A percentile compares a stretch with the other conserved stretches of the same genome.
Conservation (phyloP, 2,888 invertebrate genomes). For the Panzeria rudis region DNA sequence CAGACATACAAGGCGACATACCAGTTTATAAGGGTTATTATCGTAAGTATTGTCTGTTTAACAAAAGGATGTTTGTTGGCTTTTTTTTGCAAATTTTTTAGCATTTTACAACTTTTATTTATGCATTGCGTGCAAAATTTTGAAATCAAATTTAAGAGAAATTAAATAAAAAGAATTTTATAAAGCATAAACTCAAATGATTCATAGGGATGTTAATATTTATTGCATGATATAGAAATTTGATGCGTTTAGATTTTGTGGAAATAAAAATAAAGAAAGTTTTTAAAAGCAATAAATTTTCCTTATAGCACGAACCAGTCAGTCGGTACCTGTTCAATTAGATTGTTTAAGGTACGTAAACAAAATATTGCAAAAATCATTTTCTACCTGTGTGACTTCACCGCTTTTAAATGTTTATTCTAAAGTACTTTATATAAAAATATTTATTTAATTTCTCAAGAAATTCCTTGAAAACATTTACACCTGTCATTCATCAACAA, state of each 20-base stretch:
- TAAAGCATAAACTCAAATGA: neutral
- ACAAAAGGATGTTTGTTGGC: constrained; percentile 59
- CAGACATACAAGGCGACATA: constrained; percentile 7
- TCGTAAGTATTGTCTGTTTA: constrained; percentile 40
- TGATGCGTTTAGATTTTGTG: neutral
- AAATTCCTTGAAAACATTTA: neutral
- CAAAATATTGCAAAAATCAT: too few relatives aligned
- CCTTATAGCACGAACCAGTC: neutral
- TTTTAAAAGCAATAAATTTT: neutral
- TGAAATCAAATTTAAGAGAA: constrained; percentile 49
- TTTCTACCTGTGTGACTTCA: neutral
- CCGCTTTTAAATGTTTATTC: neutral
- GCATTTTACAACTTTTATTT: constrained; percentile 50
- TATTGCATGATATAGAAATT: neutral
- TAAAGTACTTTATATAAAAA: neutral
- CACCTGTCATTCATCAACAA: neutral
- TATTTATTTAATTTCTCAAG: neutral
- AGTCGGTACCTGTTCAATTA: too few relatives aligned
- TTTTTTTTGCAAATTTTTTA: constrained; percentile 24
- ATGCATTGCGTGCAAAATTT: constrained; percentile 67
- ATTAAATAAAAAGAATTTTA: neutral
- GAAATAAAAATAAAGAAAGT: neutral
- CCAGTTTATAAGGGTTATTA: constrained; percentile 16
- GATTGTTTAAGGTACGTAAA: too few relatives aligned
- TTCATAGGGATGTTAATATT: constrained; percentile 17